Percentiles rank a stretch among this genome's conserved stretches.
Evolutionary conservation across 2,113 vertebrate genomes (phyloP).

Genomic region (Sylvilagus bachmani): DNA sequence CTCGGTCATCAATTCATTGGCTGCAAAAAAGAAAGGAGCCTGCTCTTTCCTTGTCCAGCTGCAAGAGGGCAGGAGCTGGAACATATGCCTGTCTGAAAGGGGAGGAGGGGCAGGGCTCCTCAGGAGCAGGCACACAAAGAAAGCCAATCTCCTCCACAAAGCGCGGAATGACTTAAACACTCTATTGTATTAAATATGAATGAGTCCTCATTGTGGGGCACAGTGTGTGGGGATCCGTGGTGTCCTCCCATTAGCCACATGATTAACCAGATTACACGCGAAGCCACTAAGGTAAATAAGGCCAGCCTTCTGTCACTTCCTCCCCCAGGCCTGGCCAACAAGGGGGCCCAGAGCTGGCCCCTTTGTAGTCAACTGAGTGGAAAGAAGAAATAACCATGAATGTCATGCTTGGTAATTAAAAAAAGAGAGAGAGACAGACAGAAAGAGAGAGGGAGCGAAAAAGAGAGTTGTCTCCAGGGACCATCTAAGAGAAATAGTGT

Average conservation of each 20-base stretch:
- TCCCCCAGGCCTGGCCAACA: slow-evolving; percentile 84
- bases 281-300: slow-evolving; percentile 96
- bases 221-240: slow-evolving; percentile 89
- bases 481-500: slow-evolving; percentile 73
- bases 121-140: slow-evolving; percentile 93
- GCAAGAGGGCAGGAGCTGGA: slow-evolving; percentile 90
- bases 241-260: slow-evolving; percentile 95
- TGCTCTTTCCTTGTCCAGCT: slow-evolving; percentile 91
- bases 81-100: slow-evolving; percentile 94
- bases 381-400: slow-evolving; percentile 75
- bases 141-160: slow-evolving; percentile 91
- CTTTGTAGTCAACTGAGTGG: slow-evolving; percentile 84
- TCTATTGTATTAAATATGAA: slow-evolving; percentile 98
- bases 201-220: slow-evolving; percentile 92
- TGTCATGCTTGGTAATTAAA: slow-evolving; percentile 80
- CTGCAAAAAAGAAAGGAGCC: slow-evolving; percentile 71
- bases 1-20: slow-evolving; percentile 82
- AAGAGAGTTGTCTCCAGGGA: slow-evolving; percentile 75
- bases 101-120: slow-evolving; percentile 82
- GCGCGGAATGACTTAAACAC: slow-evolving; percentile 96
- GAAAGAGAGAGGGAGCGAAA: slow-evolving; percentile 47
- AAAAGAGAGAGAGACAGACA: slow-evolving; percentile 56
- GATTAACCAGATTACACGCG: slow-evolving; percentile 99
- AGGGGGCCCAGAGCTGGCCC: slow-evolving; percentile 84
- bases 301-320: slow-evolving; percentile 96